Evolutionary conservation across 1,140 invertebrate species (phyloP).

Genomic region (Nomia melanderi): DNA sequence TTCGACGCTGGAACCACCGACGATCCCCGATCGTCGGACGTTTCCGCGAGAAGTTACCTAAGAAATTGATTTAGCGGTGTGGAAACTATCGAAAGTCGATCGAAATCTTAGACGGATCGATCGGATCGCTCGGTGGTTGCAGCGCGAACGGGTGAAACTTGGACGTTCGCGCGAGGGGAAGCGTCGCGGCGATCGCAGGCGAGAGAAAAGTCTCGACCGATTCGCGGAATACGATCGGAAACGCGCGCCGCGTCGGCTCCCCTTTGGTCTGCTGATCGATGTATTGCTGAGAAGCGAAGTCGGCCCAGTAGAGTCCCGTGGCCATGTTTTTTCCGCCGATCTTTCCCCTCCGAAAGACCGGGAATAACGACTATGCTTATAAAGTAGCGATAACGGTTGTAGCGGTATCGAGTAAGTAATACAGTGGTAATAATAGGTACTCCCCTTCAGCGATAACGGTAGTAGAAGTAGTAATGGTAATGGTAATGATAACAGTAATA

Average conservation of each 20-base stretch:
- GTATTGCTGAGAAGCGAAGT: constrained; percentile 45
- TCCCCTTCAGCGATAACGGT: constrained; percentile 16
- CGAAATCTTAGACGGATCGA: too few species aligned
- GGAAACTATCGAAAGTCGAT: too few species aligned
- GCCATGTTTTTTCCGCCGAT: background rate
- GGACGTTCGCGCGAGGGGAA: too few species aligned
- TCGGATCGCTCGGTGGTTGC: too few species aligned
- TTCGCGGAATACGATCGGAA: constrained; percentile 3
- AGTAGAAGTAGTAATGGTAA: background rate
- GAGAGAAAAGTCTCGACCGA: too few species aligned
- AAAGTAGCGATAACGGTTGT: constrained; percentile 35
- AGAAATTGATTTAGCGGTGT: too few species aligned
- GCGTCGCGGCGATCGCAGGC: too few species aligned
- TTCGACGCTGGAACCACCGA: too few species aligned
- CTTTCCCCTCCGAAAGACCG: background rate
- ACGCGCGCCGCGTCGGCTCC: background rate
- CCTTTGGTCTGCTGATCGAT: constrained; percentile 50
- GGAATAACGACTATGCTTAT: constrained; percentile 19
- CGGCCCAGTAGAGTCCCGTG: background rate
- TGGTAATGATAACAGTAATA: background rate
- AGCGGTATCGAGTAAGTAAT: constrained; percentile 33
- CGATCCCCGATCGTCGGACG: too few species aligned
- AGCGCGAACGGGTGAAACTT: too few species aligned
- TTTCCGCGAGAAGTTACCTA: too few species aligned
- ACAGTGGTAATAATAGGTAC: constrained; percentile 28